Evolutionary conservation across 2,113 vertebrate species (phyloP), one percentile per base, ranked within the genome.

Genomic region (Solea senegalensis): DNA sequence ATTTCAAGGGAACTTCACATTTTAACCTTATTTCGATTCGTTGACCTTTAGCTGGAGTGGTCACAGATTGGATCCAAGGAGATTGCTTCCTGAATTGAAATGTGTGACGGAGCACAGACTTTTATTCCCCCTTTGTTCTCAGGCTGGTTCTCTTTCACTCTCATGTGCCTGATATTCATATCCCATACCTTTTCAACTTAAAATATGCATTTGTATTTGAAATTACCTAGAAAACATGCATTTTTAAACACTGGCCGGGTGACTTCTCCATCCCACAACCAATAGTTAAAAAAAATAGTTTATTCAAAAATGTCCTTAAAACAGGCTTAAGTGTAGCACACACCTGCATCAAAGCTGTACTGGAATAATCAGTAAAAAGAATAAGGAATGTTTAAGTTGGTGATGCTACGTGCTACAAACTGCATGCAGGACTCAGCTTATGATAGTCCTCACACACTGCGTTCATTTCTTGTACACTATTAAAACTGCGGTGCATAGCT

Each of bases 61-160:
- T 68, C 65, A 62, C 49, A 67, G 63, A 60, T 74, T 66, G 56
- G 55, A 74, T 74, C 55, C 56, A 26, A 46, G 52, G 72, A 65
- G 63, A 66, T 53, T 53, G 63, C 72, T 60, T 66, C 63, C 63
- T 59, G 72, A 66, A 74, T 74, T 8, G 39, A 66, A 60, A 74
- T 64, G 52, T 52, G 54, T 21, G 53, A 58, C 69, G n/a, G 46
- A 34, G 46, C 54, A 27, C n/a, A 49, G 43, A 16, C 48, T 27
- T 58, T 74, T 60, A 28, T n/a, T 46, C 40, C 54, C 55, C 13
- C 11, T 57, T n/a, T 55, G 41, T 26, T 63, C 59, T 55, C 51
- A 27, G 44, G 41, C 56, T 15, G 5, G 1, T 72, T 40, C 54
- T 27, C 11, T 53, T 50, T 50, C 16, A 27, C 4, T 40, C 9